Evolutionary conservation across 2,888 invertebrate species (phyloP).

Genomic region (Parasteatoda lunata): DNA sequence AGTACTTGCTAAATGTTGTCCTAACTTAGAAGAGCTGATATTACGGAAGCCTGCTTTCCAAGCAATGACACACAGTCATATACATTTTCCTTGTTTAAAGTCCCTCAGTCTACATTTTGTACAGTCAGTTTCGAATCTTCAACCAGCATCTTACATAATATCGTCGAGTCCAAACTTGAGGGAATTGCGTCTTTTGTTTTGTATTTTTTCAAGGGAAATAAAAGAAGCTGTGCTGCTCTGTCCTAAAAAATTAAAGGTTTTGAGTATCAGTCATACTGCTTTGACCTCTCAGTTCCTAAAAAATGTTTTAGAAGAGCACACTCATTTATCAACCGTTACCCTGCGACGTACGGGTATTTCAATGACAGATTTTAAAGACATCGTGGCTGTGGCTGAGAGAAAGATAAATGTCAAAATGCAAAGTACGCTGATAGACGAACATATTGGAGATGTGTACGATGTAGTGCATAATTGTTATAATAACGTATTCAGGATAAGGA

Average conservation of each 20-base stretch:
- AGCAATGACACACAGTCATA: background rate
- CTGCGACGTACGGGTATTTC: slow-evolving; percentile 47
- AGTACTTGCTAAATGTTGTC: slow-evolving; percentile 32
- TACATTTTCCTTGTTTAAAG: slow-evolving; percentile 38
- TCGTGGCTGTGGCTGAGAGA: slow-evolving; percentile 52
- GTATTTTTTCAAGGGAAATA: slow-evolving; percentile 32
- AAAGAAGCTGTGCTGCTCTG: slow-evolving; percentile 21
- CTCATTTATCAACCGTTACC: slow-evolving; percentile 12
- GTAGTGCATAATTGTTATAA: too few relatives aligned
- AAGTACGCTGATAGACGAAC: too few relatives aligned
- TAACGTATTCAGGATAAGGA: too few relatives aligned
- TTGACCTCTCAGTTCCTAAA: slow-evolving; percentile 34
- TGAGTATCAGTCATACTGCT: slow-evolving; percentile 49
- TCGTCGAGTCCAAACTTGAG: slow-evolving; percentile 48
- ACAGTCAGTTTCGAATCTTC: slow-evolving; percentile 9
- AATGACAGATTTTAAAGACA: slow-evolving; percentile 46
- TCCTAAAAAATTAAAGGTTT: slow-evolving; percentile 30
- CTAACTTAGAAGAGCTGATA: slow-evolving; percentile 27
- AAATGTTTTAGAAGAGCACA: slow-evolving; percentile 34
- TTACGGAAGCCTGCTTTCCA: slow-evolving; percentile 39
- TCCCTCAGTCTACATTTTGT: slow-evolving; percentile 28
- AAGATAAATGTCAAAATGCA: too few relatives aligned
- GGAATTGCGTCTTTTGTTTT: slow-evolving; percentile 35
- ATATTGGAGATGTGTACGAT: too few relatives aligned
- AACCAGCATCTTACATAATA: slow-evolving; percentile 19